phyloP scores from a whole-genome alignment of 2,888 invertebrate genomes.

The Ennomos fuscantarius region DNA sequence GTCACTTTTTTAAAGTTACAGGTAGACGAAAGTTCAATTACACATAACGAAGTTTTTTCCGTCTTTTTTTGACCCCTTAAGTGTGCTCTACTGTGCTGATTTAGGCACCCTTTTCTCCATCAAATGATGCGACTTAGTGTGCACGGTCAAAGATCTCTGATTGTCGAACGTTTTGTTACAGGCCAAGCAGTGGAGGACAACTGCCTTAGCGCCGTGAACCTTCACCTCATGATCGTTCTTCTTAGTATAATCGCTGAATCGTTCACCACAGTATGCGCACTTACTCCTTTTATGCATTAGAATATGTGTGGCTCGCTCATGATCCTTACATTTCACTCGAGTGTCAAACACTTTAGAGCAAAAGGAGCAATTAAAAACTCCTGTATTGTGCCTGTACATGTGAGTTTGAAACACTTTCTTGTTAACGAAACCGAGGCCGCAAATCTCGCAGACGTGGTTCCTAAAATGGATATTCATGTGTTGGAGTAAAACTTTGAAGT shows the following conservation, averaged over 20 bases:
- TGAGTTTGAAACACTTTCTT: conserved; percentile 55
- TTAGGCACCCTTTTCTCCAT: conserved; percentile 49
- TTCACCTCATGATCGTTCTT: conserved; percentile 67
- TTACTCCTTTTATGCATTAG: conserved; percentile 52
- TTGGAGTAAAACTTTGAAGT: conserved; percentile 58
- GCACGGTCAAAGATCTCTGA: conserved; percentile 75
- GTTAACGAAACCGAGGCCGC: conserved; percentile 74
- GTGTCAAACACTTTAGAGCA: conserved; percentile 59
- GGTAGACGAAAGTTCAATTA: no score
- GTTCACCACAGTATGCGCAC: conserved; percentile 64
- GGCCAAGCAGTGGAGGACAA: conserved; percentile 70
- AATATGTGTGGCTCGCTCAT: conserved; percentile 56
- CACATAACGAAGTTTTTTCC: no score
- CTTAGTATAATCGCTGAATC: conserved; percentile 69
- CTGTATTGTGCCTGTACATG: conserved; percentile 62
- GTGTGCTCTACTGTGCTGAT: no score
- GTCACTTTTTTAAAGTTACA: no score
- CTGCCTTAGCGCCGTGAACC: conserved; percentile 65
- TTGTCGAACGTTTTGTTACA: conserved; percentile 78
- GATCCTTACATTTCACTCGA: conserved; percentile 53
- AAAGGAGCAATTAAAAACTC: conserved; percentile 51
- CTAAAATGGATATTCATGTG: conserved; percentile 68
- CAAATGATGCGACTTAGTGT: conserved; percentile 67
- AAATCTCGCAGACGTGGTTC: conserved; percentile 79
- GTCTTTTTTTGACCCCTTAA: no score